These are phyloP conservation scores for Muscina levida DNA, from an alignment of 2,888 invertebrate species.

Conservation along the genomic window DNA sequence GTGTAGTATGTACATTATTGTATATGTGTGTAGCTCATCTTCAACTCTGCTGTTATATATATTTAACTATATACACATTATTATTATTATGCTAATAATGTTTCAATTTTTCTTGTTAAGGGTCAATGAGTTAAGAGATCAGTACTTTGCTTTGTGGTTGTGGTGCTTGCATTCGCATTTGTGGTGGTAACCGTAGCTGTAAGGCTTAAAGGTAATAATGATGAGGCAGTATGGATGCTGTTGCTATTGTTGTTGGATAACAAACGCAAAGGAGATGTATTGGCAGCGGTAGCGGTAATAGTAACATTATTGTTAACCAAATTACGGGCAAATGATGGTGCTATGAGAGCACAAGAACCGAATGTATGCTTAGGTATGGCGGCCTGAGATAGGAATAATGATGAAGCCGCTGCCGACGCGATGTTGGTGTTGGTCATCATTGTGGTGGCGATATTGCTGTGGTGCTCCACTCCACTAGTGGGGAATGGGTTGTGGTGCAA, in stretches of 20 bases:
- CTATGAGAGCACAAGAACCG: slow-evolving; percentile 76
- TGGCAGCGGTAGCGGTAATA: slow-evolving; percentile 43
- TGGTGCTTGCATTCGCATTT: slow-evolving; percentile 53
- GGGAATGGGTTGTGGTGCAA: slow-evolving; percentile 43
- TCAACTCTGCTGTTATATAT: background rate
- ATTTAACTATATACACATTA: slow-evolving; percentile 14
- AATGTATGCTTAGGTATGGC: slow-evolving; percentile 77
- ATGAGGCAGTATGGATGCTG: slow-evolving; percentile 51
- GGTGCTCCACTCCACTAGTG: background rate
- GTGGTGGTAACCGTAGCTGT: slow-evolving; percentile 61
- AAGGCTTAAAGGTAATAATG: slow-evolving; percentile 59
- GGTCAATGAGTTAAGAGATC: slow-evolving; percentile 77
- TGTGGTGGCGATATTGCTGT: background rate
- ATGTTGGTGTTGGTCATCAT: background rate
- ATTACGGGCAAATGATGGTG: slow-evolving; percentile 73
- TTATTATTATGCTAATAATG: slow-evolving; percentile 52
- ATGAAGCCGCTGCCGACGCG: slow-evolving; percentile 53
- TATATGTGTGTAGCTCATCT: background rate
- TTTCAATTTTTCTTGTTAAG: slow-evolving; percentile 54
- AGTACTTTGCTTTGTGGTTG: slow-evolving; percentile 72
- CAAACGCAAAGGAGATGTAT: slow-evolving; percentile 60
- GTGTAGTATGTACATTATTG: background rate
- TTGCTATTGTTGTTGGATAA: slow-evolving; percentile 62
- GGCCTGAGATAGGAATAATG: slow-evolving; percentile 71
- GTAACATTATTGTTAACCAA: slow-evolving; percentile 51